These are phyloP conservation scores for Pemphredon lugubris DNA, from an alignment of 2,888 invertebrate species.

Conservation along the genomic window DNA sequence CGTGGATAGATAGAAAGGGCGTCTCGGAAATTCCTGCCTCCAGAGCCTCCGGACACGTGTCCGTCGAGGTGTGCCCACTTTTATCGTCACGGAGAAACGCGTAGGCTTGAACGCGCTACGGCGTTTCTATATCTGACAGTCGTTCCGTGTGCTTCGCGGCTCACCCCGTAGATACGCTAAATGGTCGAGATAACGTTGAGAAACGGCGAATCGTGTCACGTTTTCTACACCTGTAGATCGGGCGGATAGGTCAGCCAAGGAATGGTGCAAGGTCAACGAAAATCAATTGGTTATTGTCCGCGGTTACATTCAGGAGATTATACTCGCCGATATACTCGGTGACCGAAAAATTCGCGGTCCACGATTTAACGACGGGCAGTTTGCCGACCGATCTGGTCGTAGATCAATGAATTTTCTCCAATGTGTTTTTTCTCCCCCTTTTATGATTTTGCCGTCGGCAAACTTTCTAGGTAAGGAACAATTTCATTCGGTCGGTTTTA, in stretches of 20 bases:
- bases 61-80: conserved; percentile 41
- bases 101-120: conserved; percentile 30
- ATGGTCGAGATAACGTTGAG: conserved; percentile 31
- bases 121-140: conserved; percentile 16
- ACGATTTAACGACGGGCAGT: too few relatives aligned
- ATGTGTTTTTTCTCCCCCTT: too few relatives aligned
- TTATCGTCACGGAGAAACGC: conserved; percentile 31
- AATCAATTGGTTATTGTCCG: too few relatives aligned
- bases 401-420: too few relatives aligned
- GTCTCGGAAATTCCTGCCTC: conserved; percentile 28
- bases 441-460: too few relatives aligned
- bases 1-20: neutral
- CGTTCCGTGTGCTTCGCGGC: conserved; percentile 17
- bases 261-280: too few relatives aligned
- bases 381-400: too few relatives aligned
- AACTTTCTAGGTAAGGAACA: too few relatives aligned
- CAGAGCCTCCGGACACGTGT: conserved; percentile 32
- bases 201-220: conserved; percentile 24
- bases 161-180: conserved; percentile 39
- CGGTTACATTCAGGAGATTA: too few relatives aligned
- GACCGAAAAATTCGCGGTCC: too few relatives aligned
- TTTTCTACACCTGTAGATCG: conserved; percentile 45
- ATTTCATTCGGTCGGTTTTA: too few relatives aligned
- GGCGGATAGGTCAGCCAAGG: conserved; percentile 26
- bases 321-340: too few relatives aligned